Evolutionary conservation across 2,888 invertebrate genomes (phyloP), one percentile per base, ranked within the genome.

Genomic region (Ashinkailepas kermadecensis): DNA sequence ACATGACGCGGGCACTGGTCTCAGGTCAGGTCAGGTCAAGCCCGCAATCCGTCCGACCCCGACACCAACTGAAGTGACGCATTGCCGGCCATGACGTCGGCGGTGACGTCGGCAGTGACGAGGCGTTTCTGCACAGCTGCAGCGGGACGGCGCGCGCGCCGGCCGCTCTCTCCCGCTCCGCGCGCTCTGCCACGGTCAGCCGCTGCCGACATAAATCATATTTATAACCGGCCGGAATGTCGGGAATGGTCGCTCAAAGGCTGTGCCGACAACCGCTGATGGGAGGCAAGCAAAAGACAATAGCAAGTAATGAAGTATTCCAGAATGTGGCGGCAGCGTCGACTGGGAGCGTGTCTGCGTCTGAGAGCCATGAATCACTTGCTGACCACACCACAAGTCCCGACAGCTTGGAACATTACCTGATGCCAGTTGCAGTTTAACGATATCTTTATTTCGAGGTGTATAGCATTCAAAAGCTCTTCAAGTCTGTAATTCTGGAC

Each of bases 281-380:
- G 74, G 56, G 21, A 56, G 74, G 56, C 74, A 74, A 74, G 74
- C 74, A 74, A 56, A 74, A 74, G 74, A 74, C 74, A 74, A 74
- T 74, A 18, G 74, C 74, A 54, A 74, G 74, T 74, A 54, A 74
- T 74, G 54, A 74, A 56, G 70, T 70, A 70, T 70, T 70, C 25
- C 23, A 70, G 70, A 70, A 70, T 74, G 74, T 39, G 74, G 21
- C 13, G 54, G 18, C 39, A 15, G 39, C 10, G 70, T 15, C 7
- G 70, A 39, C 62, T 12, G 62, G 18, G 8, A 39, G 39, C 62
- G 18, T 18, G 8, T 62, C 18, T 62, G 62, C 13, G 18, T 18
- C 62, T 62, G 62, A 18, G 15, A 25, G 39, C 10, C 39, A 39
- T 25, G 25, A 70, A 15, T 39, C 64, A n/a, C 64, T 21, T 64